phyloP scores from a whole-genome alignment of 1,140 invertebrate genomes.

The Eueides isabella region DNA sequence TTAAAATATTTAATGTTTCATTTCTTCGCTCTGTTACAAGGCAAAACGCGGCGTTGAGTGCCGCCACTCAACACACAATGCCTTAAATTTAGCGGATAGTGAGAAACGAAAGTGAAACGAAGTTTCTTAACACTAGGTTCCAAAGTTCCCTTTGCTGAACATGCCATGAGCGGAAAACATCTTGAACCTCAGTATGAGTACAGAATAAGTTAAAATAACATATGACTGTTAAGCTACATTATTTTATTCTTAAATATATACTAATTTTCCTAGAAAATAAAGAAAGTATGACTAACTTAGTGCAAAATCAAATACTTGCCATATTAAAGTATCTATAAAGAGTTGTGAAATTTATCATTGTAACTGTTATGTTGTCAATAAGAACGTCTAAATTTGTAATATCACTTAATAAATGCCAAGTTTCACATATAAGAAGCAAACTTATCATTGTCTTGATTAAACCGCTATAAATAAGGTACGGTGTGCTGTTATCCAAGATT shows the following conservation, averaged over 20 bases:
- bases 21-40: no score
- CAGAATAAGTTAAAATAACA: no score
- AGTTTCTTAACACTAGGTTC: no score
- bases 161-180: no score
- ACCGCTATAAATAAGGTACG: conserved; percentile 52
- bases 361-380: conserved; percentile 54
- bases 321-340: conserved; percentile 57
- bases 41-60: no score
- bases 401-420: conserved; percentile 52
- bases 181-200: no score
- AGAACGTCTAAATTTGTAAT: conserved; percentile 47
- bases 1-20: no score
- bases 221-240: no score
- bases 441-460: conserved; percentile 48
- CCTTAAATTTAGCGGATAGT: no score
- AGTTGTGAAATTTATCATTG: conserved; percentile 53
- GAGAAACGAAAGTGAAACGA: no score
- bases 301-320: conserved; percentile 38
- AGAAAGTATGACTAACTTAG: neutral
- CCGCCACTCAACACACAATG: no score
- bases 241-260: neutral
- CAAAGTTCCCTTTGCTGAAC: no score
- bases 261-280: neutral
- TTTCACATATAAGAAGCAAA: conserved; percentile 49
- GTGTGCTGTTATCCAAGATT: conserved; percentile 39